Evolutionary conservation across 2,888 invertebrate genomes (phyloP), one percentile per base, ranked within the genome.

Genomic region (Hipparchia semele): DNA sequence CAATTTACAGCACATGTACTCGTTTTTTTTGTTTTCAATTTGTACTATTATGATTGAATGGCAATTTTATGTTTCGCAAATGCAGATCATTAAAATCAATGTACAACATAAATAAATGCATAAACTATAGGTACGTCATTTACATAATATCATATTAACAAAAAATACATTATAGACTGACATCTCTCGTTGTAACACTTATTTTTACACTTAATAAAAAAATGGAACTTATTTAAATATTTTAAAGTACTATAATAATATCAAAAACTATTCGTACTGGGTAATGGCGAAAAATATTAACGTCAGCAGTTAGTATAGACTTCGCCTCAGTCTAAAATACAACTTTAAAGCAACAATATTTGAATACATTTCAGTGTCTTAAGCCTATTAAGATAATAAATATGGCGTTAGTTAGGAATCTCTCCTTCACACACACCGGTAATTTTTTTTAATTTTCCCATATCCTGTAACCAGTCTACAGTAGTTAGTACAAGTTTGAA

Each of bases 301-400:
- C 49, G 62, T 49, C 46, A 56, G 0, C 8, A 46, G 13, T 7
- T 45, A 2, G 45, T 2, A 61, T 46, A 46, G 12, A 61, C n/a
- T 45, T 61, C 7, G 54, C n/a, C 12, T 62, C 46, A 46, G 46
- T 62, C 46, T 62, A 49, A 49, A n/a, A 61, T 33, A 61, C 58
- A 68, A 58, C 53, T 53, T 69, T 61, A 51, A 68, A 60, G 68
- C 58, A 53, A 54, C 53, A 61, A 62, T 62, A 62, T 62, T 49
- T 62, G 62, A 62, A 62, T 62, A 46, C 23, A 64, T 13, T 51
- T 51, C 49, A 39, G 10, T 7, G 58, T 12, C n/a, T n/a, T n/a
- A n/a, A 54, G 10, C n/a, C n/a, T 54, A 5, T 53, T 12, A n/a
- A 6, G 4, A n/a, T 5, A n/a, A n/a, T n/a, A 54, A 54, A 6